Conservation (phyloP, 2,797 vertebrate genomes). For the Tympanoctomys barrerae region DNA sequence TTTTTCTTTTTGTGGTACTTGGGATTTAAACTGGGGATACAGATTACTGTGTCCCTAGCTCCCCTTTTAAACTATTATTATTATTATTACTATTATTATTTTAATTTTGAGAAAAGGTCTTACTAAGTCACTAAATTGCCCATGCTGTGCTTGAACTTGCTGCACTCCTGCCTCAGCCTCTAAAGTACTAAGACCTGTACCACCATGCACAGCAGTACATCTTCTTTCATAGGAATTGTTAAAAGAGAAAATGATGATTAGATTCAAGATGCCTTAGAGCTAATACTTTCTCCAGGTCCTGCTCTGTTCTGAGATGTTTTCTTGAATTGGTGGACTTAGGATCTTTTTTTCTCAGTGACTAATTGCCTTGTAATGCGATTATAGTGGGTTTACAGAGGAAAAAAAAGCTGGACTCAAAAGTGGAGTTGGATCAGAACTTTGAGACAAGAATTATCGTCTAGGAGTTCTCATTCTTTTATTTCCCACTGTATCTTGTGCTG, state of each 20-base stretch:
- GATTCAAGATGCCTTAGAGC: neutral
- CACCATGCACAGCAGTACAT: neutral
- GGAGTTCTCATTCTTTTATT: neutral
- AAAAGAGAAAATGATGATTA: neutral
- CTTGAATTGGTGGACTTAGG: neutral
- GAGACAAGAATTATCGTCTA: fast-evolving
- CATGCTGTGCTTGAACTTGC: neutral
- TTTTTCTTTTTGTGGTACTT: neutral
- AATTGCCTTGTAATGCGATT: neutral
- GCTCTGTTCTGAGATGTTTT: neutral
- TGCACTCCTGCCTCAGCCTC: neutral
- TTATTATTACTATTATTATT: neutral
- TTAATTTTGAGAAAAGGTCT: neutral
- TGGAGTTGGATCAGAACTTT: neutral
- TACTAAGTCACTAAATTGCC: neutral
- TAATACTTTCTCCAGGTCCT: neutral
- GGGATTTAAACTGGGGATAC: neutral
- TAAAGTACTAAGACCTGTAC: neutral
- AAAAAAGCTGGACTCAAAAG: no score
- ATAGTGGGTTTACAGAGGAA: neutral
- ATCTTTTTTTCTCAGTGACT: neutral
- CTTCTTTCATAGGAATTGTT: neutral
- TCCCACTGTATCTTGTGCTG: neutral
- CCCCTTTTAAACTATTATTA: neutral
- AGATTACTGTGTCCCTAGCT: neutral